Evolutionary conservation across 2,797 vertebrate genomes (phyloP).

Genomic region (Echiichthys vipera): DNA sequence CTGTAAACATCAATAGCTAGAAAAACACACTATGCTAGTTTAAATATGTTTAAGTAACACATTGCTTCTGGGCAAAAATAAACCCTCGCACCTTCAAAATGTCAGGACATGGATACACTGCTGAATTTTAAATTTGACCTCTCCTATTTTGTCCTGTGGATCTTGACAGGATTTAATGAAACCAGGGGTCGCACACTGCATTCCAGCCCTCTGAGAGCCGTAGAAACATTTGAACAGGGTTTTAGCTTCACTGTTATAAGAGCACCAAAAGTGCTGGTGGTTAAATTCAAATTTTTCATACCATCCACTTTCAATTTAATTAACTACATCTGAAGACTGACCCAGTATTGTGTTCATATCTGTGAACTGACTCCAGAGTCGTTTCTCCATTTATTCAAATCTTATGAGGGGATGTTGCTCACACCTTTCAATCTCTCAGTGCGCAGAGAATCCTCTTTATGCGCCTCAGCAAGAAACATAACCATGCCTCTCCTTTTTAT

Average conservation of each 20-base stretch:
- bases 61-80: conserved; percentile 13
- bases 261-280: background rate
- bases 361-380: background rate
- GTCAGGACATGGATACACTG: conserved; percentile 24
- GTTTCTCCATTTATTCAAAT: conserved; percentile 9
- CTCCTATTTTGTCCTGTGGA: conserved; percentile 4
- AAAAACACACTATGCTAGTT: conserved; percentile 6
- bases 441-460: conserved; percentile 29
- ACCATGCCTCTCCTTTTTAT: conserved; percentile 31
- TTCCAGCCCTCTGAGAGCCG: background rate
- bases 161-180: conserved; percentile 10
- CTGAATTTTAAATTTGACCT: conserved; percentile 30
- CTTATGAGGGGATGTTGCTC: conserved; percentile 7
- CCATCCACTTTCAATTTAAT: background rate
- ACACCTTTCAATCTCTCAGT: conserved; percentile 19
- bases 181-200: background rate
- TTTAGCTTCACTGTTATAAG: background rate
- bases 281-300: background rate
- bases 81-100: conserved; percentile 43
- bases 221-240: background rate
- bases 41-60: conserved; percentile 37
- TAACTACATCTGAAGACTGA: background rate
- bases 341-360: background rate
- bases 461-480: conserved; percentile 47
- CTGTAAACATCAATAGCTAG: conserved; percentile 21